These are phyloP conservation scores for Colostygia pectinataria DNA, from an alignment of 2,888 invertebrate genomes.

Conservation along the genomic window DNA sequence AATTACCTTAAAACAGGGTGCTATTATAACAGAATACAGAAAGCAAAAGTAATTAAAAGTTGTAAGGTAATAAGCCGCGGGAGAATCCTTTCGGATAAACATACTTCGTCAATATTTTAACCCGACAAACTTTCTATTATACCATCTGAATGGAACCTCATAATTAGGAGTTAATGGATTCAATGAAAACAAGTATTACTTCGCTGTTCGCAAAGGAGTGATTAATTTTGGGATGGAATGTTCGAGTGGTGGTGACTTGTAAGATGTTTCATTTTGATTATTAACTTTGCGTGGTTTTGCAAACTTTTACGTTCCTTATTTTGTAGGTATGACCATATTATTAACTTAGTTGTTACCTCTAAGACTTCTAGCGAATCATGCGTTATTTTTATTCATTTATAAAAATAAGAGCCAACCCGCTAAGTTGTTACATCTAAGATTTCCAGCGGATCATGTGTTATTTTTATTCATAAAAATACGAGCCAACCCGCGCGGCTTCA, in stretches of 20 bases:
- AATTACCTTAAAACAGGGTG: constrained; percentile 42
- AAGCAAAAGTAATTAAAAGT: constrained; percentile 66
- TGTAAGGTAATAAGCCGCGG: constrained; percentile 41
- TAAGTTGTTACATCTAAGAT: too few species aligned
- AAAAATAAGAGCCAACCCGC: too few species aligned
- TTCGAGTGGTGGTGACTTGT: constrained; percentile 28
- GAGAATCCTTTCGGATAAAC: constrained; percentile 41
- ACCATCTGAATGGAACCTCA: constrained; percentile 40
- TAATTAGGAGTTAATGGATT: constrained; percentile 45
- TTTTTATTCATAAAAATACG: too few species aligned
- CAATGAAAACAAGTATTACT: constrained; percentile 36
- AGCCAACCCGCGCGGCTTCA: too few species aligned
- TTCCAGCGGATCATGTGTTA: too few species aligned
- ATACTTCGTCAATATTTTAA: constrained; percentile 49
- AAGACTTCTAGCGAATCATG: neutral
- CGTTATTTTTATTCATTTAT: neutral
- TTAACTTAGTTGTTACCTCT: neutral
- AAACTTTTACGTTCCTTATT: neutral
- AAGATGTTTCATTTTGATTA: constrained; percentile 26
- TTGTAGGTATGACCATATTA: neutral
- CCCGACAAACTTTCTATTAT: constrained; percentile 46
- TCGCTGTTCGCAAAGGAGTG: constrained; percentile 21
- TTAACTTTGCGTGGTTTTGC: neutral
- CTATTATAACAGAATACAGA: constrained; percentile 55
- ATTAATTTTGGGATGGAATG: constrained; percentile 32